Percentiles rank a stretch among this genome's conserved stretches.
Evolutionary conservation across 1,140 invertebrate species (phyloP).

Genomic region (Bombus superbus): DNA sequence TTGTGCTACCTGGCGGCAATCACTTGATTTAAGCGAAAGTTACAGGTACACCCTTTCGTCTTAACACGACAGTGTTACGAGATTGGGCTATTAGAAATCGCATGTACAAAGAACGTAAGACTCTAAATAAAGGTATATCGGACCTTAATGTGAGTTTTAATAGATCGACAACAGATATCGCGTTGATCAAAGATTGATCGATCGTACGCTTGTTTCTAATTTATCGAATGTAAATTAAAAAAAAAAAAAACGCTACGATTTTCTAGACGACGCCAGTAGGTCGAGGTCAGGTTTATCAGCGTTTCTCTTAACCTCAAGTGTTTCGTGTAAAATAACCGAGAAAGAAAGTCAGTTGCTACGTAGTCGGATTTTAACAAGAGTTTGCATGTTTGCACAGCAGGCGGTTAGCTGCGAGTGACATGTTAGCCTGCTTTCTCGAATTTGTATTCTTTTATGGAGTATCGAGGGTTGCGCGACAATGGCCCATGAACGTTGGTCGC

Average conservation of each 20-base stretch:
- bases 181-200: background rate
- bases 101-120: too few species aligned
- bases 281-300: conserved; percentile 29
- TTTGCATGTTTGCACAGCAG: conserved; percentile 68
- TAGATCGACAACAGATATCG: background rate
- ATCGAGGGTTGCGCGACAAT: conserved; percentile 37
- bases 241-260: background rate
- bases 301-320: background rate
- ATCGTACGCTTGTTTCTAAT: background rate
- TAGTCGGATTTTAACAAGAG: conserved; percentile 42
- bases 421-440: conserved; percentile 58
- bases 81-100: too few species aligned
- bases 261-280: conserved; percentile 16
- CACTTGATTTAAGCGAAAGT: too few species aligned
- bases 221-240: background rate
- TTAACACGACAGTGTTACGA: too few species aligned
- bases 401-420: conserved; percentile 55
- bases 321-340: conserved; percentile 29
- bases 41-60: too few species aligned
- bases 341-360: background rate
- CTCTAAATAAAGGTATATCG: too few species aligned
- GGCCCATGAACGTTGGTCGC: too few species aligned
- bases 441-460: conserved; percentile 65
- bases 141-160: background rate
- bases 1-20: too few species aligned